These are phyloP conservation scores for Melanerpes aurifrons DNA, from an alignment of 2,113 vertebrate species.

Conservation along the genomic window DNA sequence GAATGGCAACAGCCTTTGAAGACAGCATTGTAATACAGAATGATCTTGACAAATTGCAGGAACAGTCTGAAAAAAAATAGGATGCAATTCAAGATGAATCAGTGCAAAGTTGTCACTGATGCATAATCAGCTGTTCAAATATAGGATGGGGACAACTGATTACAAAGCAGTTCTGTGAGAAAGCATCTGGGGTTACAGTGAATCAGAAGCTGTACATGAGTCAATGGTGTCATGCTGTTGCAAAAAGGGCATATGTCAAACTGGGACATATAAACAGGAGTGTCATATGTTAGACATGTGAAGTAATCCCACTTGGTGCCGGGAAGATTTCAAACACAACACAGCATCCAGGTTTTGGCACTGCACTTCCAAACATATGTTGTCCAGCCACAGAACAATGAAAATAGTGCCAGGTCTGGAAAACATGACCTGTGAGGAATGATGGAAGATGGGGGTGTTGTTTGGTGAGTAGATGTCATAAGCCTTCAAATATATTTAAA, in stretches of 20 bases:
- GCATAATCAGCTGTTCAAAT: slow-evolving; percentile 67
- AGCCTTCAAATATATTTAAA: neutral
- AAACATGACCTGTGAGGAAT: neutral
- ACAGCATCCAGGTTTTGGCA: neutral
- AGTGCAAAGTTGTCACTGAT: slow-evolving; percentile 62
- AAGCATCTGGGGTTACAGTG: slow-evolving; percentile 59
- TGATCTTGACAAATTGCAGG: slow-evolving; percentile 51
- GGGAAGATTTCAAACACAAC: neutral
- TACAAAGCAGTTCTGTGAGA: slow-evolving; percentile 62
- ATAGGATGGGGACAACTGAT: slow-evolving; percentile 66
- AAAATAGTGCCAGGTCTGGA: neutral
- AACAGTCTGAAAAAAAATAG: slow-evolving; percentile 56
- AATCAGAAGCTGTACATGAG: slow-evolving; percentile 44
- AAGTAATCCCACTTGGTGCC: neutral
- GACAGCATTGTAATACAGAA: slow-evolving; percentile 35
- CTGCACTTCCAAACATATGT: neutral
- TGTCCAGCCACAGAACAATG: neutral
- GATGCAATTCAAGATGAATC: slow-evolving; percentile 70
- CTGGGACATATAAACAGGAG: slow-evolving; percentile 15
- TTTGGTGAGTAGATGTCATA: neutral
- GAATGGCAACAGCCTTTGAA: slow-evolving; percentile 34
- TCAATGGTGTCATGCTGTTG: neutral
- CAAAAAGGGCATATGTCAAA: slow-evolving; percentile 42
- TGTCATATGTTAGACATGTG: slow-evolving; percentile 38
- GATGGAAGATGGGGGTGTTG: neutral